Conservation (phyloP, 2,888 invertebrate genomes). For the Microplitis manilae region DNA sequence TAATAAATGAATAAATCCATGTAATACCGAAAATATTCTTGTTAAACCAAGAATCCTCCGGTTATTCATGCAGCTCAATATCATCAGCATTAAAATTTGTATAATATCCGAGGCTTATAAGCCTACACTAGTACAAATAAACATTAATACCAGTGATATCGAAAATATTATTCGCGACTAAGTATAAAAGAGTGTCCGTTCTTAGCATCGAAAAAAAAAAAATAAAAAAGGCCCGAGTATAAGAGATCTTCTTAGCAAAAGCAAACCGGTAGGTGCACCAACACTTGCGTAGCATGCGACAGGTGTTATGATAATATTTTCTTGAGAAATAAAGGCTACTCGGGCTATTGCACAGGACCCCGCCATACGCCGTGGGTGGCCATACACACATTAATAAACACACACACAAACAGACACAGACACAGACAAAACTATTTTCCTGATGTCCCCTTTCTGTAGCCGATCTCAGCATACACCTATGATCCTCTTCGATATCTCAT, state of each 20-base stretch:
- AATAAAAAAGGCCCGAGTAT: slow-evolving; percentile 39
- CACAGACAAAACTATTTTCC: neutral
- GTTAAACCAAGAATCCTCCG: neutral
- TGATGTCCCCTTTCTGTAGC: slow-evolving; percentile 1
- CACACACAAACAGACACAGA: neutral
- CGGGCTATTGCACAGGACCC: slow-evolving; percentile 46
- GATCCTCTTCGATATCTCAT: neutral
- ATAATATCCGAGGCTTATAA: neutral
- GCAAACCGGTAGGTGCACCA: slow-evolving; percentile 54
- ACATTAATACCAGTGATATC: slow-evolving; percentile 13
- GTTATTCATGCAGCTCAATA: too few species aligned
- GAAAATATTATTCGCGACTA: slow-evolving; percentile 57
- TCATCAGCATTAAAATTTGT: too few species aligned
- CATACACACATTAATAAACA: slow-evolving; percentile 32
- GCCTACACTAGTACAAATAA: neutral
- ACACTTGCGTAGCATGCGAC: slow-evolving; percentile 54
- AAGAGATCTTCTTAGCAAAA: slow-evolving; percentile 42
- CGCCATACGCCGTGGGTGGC: slow-evolving; percentile 53
- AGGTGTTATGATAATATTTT: slow-evolving; percentile 65
- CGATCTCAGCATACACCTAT: neutral
- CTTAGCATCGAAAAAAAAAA: slow-evolving; percentile 25
- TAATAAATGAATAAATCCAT: neutral
- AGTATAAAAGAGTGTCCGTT: slow-evolving; percentile 14
- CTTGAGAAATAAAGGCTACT: slow-evolving; percentile 66
- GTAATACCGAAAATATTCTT: neutral